Evolutionary conservation across 2,113 vertebrate species (phyloP), one percentile per base, ranked within the genome.

Genomic region (Colaptes auratus): DNA sequence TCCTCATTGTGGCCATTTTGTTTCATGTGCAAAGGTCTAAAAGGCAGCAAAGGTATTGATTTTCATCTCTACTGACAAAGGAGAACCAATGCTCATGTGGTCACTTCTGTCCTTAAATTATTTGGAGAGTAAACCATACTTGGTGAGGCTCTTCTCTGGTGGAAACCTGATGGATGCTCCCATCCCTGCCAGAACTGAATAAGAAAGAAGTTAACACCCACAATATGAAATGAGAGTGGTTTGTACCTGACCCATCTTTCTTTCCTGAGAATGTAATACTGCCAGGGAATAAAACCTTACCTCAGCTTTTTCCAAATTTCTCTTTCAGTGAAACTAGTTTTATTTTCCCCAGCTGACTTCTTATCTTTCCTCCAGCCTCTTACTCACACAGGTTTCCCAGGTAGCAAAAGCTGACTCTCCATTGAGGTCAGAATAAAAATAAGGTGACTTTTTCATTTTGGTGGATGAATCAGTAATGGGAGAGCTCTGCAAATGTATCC

Each of bases 281-380:
- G 71, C 53, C 61, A 28, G 80, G 63, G 28, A 56, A 35, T 20
- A 66, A 89, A 82, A 15, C 39, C 46, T 59, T 20, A 2, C 16
- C 28, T 23, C 52, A 69, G 28, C 19, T 1, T 69, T 77, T 73
- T 53, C 69, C 48, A 15, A 36, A 14, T 48, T 33, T 48, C 65
- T 30, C 60, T 46, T 59, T 12, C 85, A 70, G 0, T 88, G 44
- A 30, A 87, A 66, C 17, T 12, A n/a, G 6, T 18, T 84, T 64
- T 25, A 12, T 63, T 78, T 53, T 25, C 55, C 75, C 66, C 72
- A 16, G 3, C 21, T 35, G 50, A 23, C 18, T 44, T 36, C 46
- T 70, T 74, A 7, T 56, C 82, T 92, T 79, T 35, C 50, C 75
- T 89, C 18, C 79, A 80, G 50, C 63, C 82, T 74, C 72, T 63